Percentiles rank a stretch among this genome's conserved stretches.
phyloP scores from a whole-genome alignment of 1,140 invertebrate genomes.

The Cecropterus lyciades region DNA sequence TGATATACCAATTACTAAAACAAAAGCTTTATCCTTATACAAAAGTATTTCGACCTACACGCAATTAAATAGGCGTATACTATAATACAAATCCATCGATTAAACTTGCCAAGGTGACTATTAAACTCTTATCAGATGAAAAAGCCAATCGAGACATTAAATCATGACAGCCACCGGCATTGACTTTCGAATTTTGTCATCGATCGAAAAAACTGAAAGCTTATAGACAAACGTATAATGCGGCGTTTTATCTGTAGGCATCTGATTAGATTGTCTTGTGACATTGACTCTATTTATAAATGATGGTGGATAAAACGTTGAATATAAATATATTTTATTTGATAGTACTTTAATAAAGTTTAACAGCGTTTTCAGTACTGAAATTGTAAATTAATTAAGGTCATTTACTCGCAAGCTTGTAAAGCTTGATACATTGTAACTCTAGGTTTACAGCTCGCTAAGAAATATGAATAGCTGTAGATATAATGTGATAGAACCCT shows the following conservation, averaged over 20 bases:
- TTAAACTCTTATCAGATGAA: conserved; percentile 43
- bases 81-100: conserved; percentile 13
- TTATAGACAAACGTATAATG: conserved; percentile 17
- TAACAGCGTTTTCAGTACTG: too few species aligned
- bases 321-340: too few species aligned
- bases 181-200: conserved; percentile 58
- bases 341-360: too few species aligned
- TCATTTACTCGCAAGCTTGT: too few species aligned
- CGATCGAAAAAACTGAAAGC: conserved; percentile 27
- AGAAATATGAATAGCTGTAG: too few species aligned
- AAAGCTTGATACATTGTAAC: too few species aligned
- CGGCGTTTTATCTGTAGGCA: background rate
- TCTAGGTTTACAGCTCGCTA: too few species aligned
- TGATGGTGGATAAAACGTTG: too few species aligned
- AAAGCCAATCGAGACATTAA: conserved; percentile 41
- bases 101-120: conserved; percentile 30
- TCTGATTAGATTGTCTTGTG: background rate
- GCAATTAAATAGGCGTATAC: conserved; percentile 19
- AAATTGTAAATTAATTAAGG: too few species aligned
- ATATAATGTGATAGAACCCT: too few species aligned
- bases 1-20: background rate
- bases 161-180: conserved; percentile 44
- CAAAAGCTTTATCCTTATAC: background rate
- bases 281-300: conserved; percentile 1
- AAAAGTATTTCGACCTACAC: conserved; percentile 3